Conservation (phyloP, 2,113 vertebrate genomes). For the Tachysurus fulvidraco region DNA sequence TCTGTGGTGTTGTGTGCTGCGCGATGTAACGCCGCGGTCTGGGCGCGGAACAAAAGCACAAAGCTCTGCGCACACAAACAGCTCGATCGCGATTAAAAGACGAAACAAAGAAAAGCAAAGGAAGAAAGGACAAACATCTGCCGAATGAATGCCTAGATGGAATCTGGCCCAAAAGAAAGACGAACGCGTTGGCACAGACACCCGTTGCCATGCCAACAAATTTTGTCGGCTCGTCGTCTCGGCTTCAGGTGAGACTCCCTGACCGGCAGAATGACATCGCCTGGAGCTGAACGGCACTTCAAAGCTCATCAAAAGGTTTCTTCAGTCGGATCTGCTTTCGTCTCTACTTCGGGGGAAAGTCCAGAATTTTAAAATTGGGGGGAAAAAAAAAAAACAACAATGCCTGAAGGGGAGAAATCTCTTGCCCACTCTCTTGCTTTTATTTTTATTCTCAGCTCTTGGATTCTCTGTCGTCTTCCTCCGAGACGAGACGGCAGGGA, state of each 20-base stretch:
- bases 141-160: not conserved
- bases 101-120: not conserved
- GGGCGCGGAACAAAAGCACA: not conserved
- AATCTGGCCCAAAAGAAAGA: not conserved
- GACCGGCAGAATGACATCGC: slow-evolving; percentile 8
- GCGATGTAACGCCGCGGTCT: not conserved
- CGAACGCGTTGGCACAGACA: not conserved
- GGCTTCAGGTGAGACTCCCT: slow-evolving; percentile 31
- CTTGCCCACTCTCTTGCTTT: not conserved
- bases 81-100: not conserved
- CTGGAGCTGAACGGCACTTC: slow-evolving; percentile 24
- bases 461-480: not conserved
- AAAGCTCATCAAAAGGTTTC: slow-evolving; percentile 2
- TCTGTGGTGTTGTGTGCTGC: no score
- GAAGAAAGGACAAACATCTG: slow-evolving; percentile 3
- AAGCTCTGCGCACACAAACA: not conserved
- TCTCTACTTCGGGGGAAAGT: not conserved
- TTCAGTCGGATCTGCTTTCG: slow-evolving; percentile 14
- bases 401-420: not conserved
- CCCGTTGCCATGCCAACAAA: slow-evolving; percentile 2
- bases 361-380: slow-evolving; percentile 6
- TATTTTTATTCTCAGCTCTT: not conserved
- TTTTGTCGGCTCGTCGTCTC: not conserved
- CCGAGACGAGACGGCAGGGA: not conserved
- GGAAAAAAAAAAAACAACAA: not conserved